Conservation (phyloP, 2,888 invertebrate genomes). For the Agonum fuliginosum region DNA sequence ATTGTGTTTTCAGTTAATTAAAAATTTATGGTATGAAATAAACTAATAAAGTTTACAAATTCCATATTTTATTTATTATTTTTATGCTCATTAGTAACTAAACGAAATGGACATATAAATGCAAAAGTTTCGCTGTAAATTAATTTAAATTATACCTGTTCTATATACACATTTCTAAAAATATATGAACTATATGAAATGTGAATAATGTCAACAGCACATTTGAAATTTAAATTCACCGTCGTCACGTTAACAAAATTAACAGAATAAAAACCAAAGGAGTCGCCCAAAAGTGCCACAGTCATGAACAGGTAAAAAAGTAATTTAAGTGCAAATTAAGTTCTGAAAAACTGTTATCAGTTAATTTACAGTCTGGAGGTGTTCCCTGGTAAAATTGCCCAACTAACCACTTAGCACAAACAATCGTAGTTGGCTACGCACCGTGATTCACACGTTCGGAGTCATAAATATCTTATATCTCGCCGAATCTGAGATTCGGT, state of each 20-base stretch:
- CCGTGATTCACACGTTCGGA: slow-evolving; percentile 50
- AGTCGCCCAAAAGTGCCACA: slow-evolving; percentile 12
- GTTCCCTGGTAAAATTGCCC: slow-evolving; percentile 49
- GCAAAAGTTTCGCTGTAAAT: no score
- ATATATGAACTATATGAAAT: background rate
- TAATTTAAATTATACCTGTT: no score
- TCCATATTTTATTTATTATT: no score
- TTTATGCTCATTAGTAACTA: no score
- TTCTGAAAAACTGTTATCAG: slow-evolving; percentile 52
- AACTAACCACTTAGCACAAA: slow-evolving; percentile 53
- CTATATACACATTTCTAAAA: background rate
- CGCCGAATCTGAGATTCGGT: slow-evolving; percentile 31
- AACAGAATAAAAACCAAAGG: slow-evolving; percentile 11
- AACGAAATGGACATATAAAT: no score
- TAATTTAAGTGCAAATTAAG: slow-evolving; percentile 56
- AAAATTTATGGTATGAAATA: no score
- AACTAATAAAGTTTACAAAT: no score
- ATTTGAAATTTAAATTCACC: slow-evolving; percentile 21
- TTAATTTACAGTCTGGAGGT: slow-evolving; percentile 51
- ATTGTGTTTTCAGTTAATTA: no score
- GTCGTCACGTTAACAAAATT: slow-evolving; percentile 41
- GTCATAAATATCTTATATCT: slow-evolving; percentile 54
- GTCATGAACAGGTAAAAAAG: slow-evolving; percentile 51
- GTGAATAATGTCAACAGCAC: slow-evolving; percentile 4
- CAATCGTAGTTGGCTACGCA: slow-evolving; percentile 15